Evolutionary conservation across 2,797 vertebrate species (phyloP).

Genomic region (Martes flavigula): DNA sequence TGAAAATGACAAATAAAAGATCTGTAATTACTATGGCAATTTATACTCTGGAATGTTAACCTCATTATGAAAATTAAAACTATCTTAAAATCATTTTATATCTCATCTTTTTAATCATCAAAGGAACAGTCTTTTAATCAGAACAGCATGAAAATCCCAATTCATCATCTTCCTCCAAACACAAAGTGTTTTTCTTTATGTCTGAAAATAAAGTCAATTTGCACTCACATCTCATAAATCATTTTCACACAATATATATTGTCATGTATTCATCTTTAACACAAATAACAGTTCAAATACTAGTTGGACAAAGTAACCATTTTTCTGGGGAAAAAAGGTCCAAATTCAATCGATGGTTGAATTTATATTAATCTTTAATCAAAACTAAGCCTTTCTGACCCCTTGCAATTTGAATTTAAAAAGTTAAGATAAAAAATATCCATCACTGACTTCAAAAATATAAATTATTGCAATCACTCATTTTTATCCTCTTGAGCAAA

Average conservation of each 20-base stretch:
- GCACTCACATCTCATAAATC: constrained; percentile 48
- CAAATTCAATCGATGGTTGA: constrained; percentile 33
- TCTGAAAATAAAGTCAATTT: constrained; percentile 57
- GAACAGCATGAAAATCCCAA: neutral
- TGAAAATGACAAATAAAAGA: constrained; percentile 46
- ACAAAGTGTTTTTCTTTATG: constrained; percentile 34
- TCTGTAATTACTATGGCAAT: neutral
- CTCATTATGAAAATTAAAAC: constrained; percentile 29
- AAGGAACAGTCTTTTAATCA: constrained; percentile 6
- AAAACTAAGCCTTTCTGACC: constrained; percentile 27
- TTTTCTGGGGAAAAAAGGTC: neutral
- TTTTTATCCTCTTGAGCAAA: constrained; percentile 31
- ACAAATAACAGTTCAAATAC: constrained; percentile 25
- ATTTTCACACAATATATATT: constrained; percentile 45
- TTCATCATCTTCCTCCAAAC: constrained; percentile 20
- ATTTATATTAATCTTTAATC: constrained; percentile 61
- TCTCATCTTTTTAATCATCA: constrained; percentile 24
- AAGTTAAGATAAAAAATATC: constrained; percentile 31
- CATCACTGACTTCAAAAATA: constrained; percentile 38
- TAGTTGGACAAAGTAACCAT: neutral
- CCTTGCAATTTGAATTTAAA: constrained; percentile 50
- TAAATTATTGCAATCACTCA: constrained; percentile 1
- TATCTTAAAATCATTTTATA: constrained; percentile 49
- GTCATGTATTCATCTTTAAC: constrained; percentile 8
- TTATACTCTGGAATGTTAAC: neutral